Evolutionary conservation across 2,113 vertebrate species (phyloP).

Genomic region (Sceloporus undulatus): DNA sequence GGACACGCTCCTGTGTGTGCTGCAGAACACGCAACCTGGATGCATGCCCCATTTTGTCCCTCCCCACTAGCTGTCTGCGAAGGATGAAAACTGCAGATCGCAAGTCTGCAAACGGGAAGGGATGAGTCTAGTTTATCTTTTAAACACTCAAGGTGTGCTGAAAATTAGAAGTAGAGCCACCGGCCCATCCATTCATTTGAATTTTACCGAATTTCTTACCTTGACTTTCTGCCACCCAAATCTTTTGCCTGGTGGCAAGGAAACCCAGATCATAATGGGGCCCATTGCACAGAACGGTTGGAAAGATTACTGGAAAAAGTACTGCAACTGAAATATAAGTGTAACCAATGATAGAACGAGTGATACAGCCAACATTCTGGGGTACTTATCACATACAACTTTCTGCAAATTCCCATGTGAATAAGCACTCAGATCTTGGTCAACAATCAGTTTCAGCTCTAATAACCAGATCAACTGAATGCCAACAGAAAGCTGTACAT

Average conservation of each 20-base stretch:
- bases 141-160: background rate
- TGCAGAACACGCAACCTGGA: too few relatives aligned
- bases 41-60: too few relatives aligned
- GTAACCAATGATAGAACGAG: background rate
- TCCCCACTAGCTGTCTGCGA: too few relatives aligned
- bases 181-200: too few relatives aligned
- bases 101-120: too few relatives aligned
- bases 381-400: background rate
- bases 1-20: too few relatives aligned
- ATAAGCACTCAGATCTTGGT: background rate
- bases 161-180: background rate
- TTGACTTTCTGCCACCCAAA: background rate
- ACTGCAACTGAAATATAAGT: background rate
- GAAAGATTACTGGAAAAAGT: background rate
- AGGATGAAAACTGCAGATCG: too few relatives aligned
- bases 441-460: background rate
- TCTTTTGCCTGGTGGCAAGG: background rate
- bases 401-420: background rate
- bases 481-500: background rate
- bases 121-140: too few relatives aligned
- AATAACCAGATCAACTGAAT: background rate
- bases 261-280: background rate
- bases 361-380: background rate
- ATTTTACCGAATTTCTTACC: background rate
- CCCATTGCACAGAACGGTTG: background rate